A percentile compares a stretch with the other conserved stretches of the same genome.
These are phyloP conservation scores for Zygothrica quintamaculata DNA, from an alignment of 2,888 invertebrate species.

Conservation along the genomic window DNA sequence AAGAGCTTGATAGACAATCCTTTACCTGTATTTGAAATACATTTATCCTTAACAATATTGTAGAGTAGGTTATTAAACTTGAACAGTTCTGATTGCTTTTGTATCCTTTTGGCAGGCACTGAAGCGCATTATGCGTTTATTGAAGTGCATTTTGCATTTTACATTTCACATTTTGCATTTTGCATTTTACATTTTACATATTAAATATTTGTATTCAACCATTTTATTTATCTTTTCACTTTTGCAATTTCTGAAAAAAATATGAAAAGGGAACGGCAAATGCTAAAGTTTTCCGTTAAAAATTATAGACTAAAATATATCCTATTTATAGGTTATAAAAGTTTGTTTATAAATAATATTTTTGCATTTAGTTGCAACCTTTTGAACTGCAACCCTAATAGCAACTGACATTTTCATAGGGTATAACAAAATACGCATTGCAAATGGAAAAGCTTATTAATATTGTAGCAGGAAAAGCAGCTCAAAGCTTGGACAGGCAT, in stretches of 20 bases:
- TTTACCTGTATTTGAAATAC: constrained; percentile 35
- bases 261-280: too few relatives aligned
- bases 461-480: constrained; percentile 66
- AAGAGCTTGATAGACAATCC: constrained; percentile 42
- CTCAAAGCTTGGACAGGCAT: constrained; percentile 65
- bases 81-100: constrained; percentile 56
- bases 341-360: too few relatives aligned
- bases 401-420: too few relatives aligned
- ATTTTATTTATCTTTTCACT: too few relatives aligned
- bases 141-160: constrained; percentile 63
- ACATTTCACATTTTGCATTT: constrained; percentile 30
- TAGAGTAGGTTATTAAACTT: constrained; percentile 12
- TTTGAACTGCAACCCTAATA: neutral
- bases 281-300: too few relatives aligned
- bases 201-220: too few relatives aligned
- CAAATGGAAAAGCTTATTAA: constrained; percentile 77
- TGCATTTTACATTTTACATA: too few relatives aligned
- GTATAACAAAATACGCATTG: constrained; percentile 63
- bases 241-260: too few relatives aligned
- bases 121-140: constrained; percentile 69
- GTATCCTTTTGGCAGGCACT: constrained; percentile 65
- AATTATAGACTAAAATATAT: too few relatives aligned
- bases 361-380: too few relatives aligned
- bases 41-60: constrained; percentile 41
- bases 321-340: too few relatives aligned